These are phyloP conservation scores for Megaceryle torquata DNA, from an alignment of 2,113 vertebrate species.

Conservation along the genomic window DNA sequence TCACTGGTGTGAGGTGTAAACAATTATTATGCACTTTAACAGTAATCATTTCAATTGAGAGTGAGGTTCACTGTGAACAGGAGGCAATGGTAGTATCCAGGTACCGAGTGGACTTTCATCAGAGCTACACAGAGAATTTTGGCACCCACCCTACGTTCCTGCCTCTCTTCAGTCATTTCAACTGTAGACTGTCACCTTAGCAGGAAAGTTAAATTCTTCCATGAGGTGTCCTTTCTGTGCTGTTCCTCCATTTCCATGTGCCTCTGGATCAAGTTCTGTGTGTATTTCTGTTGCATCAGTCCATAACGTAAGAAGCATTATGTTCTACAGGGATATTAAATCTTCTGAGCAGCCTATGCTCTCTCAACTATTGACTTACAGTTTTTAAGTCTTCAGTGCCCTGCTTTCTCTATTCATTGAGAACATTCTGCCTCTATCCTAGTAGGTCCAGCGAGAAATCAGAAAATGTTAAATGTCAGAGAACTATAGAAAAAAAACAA, in stretches of 20 bases:
- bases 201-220: neutral
- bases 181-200: neutral
- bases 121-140: neutral
- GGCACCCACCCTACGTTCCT: neutral
- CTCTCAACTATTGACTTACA: neutral
- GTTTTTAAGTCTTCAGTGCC: neutral
- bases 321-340: neutral
- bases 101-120: neutral
- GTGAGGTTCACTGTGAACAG: neutral
- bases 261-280: neutral
- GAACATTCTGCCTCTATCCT: too few species aligned
- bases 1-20: neutral
- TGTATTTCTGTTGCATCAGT: neutral
- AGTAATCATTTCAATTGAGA: neutral
- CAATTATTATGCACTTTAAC: neutral
- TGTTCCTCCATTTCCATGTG: neutral
- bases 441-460: neutral
- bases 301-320: accelerated
- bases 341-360: neutral
- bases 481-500: neutral
- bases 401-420: neutral
- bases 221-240: neutral
- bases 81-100: too few species aligned
- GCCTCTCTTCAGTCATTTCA: neutral
- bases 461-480: neutral